These are phyloP conservation scores for Pseudotriccus pelzelni DNA, from an alignment of 2,797 vertebrate species.

Conservation along the genomic window DNA sequence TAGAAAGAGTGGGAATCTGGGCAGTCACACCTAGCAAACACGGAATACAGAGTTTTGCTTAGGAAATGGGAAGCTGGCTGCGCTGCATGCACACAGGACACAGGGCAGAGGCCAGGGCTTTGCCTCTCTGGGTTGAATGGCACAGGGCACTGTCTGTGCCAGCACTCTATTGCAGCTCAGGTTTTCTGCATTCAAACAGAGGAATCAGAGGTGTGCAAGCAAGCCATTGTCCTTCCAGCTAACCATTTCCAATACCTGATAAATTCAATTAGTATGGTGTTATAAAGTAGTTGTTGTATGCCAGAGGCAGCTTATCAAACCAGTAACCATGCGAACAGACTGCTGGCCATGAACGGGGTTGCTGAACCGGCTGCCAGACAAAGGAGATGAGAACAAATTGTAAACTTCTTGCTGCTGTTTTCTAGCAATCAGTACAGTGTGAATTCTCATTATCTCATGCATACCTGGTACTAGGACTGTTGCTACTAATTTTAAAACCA, in stretches of 20 bases:
- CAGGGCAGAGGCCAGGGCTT: neutral
- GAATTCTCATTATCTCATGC: neutral
- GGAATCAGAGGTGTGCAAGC: neutral
- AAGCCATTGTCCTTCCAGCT: neutral
- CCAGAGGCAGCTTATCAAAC: neutral
- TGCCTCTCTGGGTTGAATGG: neutral
- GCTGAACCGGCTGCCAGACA: neutral
- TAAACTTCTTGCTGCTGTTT: neutral
- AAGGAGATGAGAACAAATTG: neutral
- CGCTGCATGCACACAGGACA: neutral
- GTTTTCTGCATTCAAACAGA: neutral
- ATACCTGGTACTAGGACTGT: neutral
- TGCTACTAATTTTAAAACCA: neutral
- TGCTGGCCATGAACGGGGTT: neutral
- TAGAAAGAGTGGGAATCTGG: neutral
- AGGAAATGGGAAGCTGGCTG: neutral
- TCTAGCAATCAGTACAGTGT: neutral
- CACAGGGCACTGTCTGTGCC: neutral
- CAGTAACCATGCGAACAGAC: neutral
- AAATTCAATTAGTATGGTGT: neutral
- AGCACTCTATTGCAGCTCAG: neutral
- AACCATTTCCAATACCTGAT: neutral
- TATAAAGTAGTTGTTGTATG: neutral
- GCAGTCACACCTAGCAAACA: neutral
- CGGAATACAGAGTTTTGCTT: neutral